Evolutionary conservation across 2,888 invertebrate species (phyloP).

Genomic region (Cynaeus angustus): DNA sequence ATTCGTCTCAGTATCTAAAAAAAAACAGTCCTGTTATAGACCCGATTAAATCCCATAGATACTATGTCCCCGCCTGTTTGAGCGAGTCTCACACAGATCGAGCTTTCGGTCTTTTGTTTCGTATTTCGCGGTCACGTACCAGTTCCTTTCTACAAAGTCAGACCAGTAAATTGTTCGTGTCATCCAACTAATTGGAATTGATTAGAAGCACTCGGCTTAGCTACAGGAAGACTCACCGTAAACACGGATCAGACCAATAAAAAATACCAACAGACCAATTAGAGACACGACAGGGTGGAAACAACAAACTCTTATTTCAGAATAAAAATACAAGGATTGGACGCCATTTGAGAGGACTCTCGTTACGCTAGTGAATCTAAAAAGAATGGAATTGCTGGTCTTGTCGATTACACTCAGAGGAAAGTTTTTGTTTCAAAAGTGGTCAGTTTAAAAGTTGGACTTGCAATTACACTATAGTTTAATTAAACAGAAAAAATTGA

Average conservation of each 20-base stretch:
- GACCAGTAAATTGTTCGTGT: constrained; percentile 60
- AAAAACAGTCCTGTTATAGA: constrained; percentile 15
- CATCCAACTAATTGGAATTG: constrained; percentile 62
- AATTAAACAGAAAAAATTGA: too few relatives aligned
- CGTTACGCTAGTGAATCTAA: constrained; percentile 17
- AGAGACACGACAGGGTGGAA: constrained; percentile 42
- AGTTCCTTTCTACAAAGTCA: constrained; percentile 55
- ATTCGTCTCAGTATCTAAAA: neutral
- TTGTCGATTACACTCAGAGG: constrained; percentile 16
- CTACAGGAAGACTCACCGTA: constrained; percentile 42
- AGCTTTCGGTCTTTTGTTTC: constrained; percentile 53
- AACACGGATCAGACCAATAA: constrained; percentile 42
- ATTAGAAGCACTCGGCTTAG: constrained; percentile 58
- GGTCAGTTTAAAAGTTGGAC: constrained; percentile 7
- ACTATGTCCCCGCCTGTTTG: neutral
- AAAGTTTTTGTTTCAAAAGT: constrained; percentile 23
- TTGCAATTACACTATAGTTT: constrained; percentile 10
- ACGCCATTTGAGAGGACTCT: constrained; percentile 27
- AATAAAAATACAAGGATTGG: constrained; percentile 31
- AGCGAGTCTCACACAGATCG: constrained; percentile 18
- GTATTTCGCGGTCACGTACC: constrained; percentile 59
- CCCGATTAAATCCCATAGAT: constrained; percentile 30
- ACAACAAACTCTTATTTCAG: constrained; percentile 38
- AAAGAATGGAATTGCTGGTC: constrained; percentile 19
- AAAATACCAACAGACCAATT: constrained; percentile 47